Percentiles rank a stretch among this genome's conserved stretches.
Evolutionary conservation across 2,113 vertebrate species (phyloP).

Genomic region (Passer montanus): DNA sequence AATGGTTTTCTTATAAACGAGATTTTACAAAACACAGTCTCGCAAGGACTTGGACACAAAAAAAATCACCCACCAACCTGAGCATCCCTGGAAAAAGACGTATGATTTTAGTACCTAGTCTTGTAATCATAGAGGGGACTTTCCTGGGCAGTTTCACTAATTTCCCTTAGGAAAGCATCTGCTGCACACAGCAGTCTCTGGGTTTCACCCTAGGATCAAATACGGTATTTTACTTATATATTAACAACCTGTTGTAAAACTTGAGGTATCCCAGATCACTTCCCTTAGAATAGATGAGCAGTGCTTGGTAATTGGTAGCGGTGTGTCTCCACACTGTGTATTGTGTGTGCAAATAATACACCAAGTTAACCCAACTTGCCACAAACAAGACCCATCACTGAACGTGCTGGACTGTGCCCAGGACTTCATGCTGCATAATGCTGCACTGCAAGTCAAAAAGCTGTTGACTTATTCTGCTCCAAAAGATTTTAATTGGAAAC

Average conservation of each 20-base stretch:
- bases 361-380: neutral
- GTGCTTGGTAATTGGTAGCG: rapidly evolving
- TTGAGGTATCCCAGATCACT: neutral
- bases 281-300: neutral
- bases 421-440: rapidly evolving
- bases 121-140: neutral
- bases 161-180: neutral
- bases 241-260: neutral
- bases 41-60: rapidly evolving
- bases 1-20: rapidly evolving
- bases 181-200: neutral
- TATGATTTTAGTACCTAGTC: neutral
- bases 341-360: rapidly evolving
- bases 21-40: neutral
- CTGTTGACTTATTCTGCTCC: neutral
- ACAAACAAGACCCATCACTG: neutral
- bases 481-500: neutral
- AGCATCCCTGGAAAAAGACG: neutral
- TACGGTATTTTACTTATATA: neutral
- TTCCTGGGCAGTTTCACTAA: neutral
- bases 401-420: neutral
- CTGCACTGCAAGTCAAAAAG: neutral
- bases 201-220: neutral
- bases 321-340: neutral
- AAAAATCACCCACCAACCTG: neutral